phyloP scores from a whole-genome alignment of 1,140 invertebrate genomes.

The Megalopta genalis region DNA sequence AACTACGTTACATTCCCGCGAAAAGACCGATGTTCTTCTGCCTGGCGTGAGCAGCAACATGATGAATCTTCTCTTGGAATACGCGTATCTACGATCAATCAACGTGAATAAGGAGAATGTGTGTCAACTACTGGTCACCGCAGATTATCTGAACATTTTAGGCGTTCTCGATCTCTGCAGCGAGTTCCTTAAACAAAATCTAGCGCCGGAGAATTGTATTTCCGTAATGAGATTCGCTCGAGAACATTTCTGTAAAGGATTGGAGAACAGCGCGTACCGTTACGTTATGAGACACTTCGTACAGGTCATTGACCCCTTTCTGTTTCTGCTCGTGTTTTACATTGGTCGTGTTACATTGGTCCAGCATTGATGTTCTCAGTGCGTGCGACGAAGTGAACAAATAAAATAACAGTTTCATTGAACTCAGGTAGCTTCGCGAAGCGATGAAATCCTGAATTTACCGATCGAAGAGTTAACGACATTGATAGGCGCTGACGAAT shows the following conservation, averaged over 20 bases:
- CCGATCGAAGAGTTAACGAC: slow-evolving; percentile 85
- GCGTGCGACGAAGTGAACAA: background rate
- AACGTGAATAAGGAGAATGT: slow-evolving; percentile 89
- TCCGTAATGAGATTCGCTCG: slow-evolving; percentile 90
- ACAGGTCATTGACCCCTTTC: slow-evolving; percentile 69
- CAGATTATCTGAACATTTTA: slow-evolving; percentile 90
- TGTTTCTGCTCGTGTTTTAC: background rate
- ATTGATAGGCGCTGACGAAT: slow-evolving; percentile 86
- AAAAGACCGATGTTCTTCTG: slow-evolving; percentile 86
- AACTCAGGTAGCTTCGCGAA: slow-evolving; percentile 81
- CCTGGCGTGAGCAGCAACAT: slow-evolving; percentile 88
- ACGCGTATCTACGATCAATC: slow-evolving; percentile 88
- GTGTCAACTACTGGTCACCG: slow-evolving; percentile 86
- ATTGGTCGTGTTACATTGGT: no score
- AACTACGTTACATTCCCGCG: slow-evolving; percentile 85
- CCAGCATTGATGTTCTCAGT: no score
- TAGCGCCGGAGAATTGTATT: slow-evolving; percentile 89
- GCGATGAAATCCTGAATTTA: slow-evolving; percentile 86
- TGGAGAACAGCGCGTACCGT: slow-evolving; percentile 85
- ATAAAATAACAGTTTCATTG: background rate
- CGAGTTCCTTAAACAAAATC: slow-evolving; percentile 84
- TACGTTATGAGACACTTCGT: slow-evolving; percentile 89
- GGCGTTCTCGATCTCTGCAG: slow-evolving; percentile 89
- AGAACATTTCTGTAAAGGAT: slow-evolving; percentile 85
- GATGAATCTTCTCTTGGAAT: slow-evolving; percentile 88